Evolutionary conservation across 2,113 vertebrate genomes (phyloP).

Genomic region (Tor tambroides): DNA sequence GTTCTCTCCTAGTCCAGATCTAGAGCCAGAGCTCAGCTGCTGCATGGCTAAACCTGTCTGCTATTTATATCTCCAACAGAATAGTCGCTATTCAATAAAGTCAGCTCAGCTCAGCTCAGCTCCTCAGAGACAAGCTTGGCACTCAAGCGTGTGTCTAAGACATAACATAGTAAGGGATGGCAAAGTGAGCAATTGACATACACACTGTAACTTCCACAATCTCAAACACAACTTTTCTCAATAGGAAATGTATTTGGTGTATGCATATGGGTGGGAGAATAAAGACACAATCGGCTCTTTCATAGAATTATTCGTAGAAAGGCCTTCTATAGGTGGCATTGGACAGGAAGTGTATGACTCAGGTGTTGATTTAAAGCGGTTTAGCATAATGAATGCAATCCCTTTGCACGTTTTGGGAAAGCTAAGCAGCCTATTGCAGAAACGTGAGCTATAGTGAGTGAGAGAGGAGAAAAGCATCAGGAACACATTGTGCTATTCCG

Average conservation of each 20-base stretch:
- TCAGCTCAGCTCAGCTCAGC: constrained; percentile 39
- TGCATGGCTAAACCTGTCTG: constrained; percentile 43
- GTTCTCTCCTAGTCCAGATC: constrained; percentile 15
- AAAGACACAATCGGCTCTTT: neutral
- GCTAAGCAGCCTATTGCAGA: constrained; percentile 41
- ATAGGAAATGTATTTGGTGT: neutral
- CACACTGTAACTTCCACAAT: constrained; percentile 5
- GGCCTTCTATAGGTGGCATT: neutral
- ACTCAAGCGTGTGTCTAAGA: neutral
- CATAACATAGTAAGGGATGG: neutral
- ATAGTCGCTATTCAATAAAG: constrained; percentile 44
- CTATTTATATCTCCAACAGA: constrained; percentile 62
- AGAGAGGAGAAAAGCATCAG: constrained; percentile 31
- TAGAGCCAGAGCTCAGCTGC: constrained; percentile 55
- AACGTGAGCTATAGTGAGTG: constrained; percentile 45
- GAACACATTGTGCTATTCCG: constrained; percentile 39
- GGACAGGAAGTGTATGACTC: constrained; percentile 29
- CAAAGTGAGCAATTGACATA: neutral
- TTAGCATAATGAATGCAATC: constrained; percentile 68
- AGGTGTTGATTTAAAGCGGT: constrained; percentile 63
- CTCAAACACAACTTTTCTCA: constrained; percentile 12
- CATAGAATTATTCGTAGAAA: neutral
- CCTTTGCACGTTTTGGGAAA: constrained; percentile 50
- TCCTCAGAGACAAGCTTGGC: constrained; percentile 25
- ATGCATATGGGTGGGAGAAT: neutral